Base-by-base conservation (phyloP, 2,113 vertebrate genomes). In the Prolemur simus region DNA sequence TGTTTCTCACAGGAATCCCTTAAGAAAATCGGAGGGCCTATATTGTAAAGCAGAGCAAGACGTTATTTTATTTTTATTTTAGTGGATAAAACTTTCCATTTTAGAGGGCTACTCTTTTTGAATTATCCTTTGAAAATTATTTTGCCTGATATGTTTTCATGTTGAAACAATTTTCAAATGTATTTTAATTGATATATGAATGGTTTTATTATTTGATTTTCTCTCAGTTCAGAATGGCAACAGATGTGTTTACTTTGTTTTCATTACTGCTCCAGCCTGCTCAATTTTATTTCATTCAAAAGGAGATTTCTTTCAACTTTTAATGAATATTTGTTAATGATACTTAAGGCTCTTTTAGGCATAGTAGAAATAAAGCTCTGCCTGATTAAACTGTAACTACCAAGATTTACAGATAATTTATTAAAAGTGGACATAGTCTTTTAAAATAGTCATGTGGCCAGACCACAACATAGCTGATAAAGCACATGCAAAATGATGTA, bases 371-470 rank as follows among this genome's bases (percentile, higher is more conserved):
- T 76, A 58, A 17, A 66, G 2, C 1, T 0, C 83, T 92, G 66
- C 32, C 21, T 86, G 87, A 21, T 92, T 89, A 96, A 78, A 85
- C 83, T 23, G 21, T 93, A 85, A 85, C 64, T 84, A 56, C 47
- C 10, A 56, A 13, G 7, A 80, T n/a, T 92, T 77, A 69, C 14
- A 84, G 23, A 91, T 82, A 91, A 78, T 64, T 81, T 85, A 63
- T 80, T 91, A 60, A 69, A 63, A 95, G 58, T 29, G 21, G 45
- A 90, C 54, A 69, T 84, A 45, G 64, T 91, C 21, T 81, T 76
- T 29, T 37, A 78, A 94, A 69, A 42, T 18, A 92, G 71, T 73
- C 76, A 17, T 20, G 6, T 47, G 3, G 8, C 32, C 64, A 89
- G 17, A 52, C 83, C 8, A 47, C 0, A 0, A 2, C 58, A 73